phyloP scores from a whole-genome alignment of 2,888 invertebrate genomes.

The Mechanitis messenoides region DNA sequence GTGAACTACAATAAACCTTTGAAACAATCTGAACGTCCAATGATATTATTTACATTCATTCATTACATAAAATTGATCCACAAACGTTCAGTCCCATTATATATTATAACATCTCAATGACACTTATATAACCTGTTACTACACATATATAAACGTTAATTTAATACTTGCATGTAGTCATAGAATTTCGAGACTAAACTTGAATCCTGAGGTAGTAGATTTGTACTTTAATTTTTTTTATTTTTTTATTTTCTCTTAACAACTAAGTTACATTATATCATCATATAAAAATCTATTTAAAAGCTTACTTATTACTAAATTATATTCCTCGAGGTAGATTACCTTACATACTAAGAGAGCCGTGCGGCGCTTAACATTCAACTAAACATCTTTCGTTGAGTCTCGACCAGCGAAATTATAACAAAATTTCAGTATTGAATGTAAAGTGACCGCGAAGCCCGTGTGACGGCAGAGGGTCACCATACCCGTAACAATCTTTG shows the following conservation, averaged over 20 bases:
- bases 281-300: constrained; percentile 75
- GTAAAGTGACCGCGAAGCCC: constrained; percentile 49
- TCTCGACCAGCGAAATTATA: constrained; percentile 24
- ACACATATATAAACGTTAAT: constrained; percentile 38
- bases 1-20: constrained; percentile 32
- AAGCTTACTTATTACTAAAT: constrained; percentile 67
- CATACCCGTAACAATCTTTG: constrained; percentile 77
- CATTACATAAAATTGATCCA: constrained; percentile 35
- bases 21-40: constrained; percentile 30
- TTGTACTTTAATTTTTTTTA: constrained; percentile 70
- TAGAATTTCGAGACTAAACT: constrained; percentile 49
- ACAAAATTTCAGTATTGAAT: constrained; percentile 32
- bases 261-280: constrained; percentile 61
- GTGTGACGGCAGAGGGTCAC: constrained; percentile 77
- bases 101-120: constrained; percentile 29
- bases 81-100: constrained; percentile 33
- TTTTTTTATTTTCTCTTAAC: constrained; percentile 61
- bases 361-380: constrained; percentile 50
- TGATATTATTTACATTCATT: constrained; percentile 33
- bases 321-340: constrained; percentile 75
- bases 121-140: constrained; percentile 32
- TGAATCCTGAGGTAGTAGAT: constrained; percentile 77
- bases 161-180: constrained; percentile 43
- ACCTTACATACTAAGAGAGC: constrained; percentile 62
- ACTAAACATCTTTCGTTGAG: constrained; percentile 16